Evolutionary conservation across 2,797 vertebrate genomes (phyloP).

Genomic region (Denticeps clupeoides): DNA sequence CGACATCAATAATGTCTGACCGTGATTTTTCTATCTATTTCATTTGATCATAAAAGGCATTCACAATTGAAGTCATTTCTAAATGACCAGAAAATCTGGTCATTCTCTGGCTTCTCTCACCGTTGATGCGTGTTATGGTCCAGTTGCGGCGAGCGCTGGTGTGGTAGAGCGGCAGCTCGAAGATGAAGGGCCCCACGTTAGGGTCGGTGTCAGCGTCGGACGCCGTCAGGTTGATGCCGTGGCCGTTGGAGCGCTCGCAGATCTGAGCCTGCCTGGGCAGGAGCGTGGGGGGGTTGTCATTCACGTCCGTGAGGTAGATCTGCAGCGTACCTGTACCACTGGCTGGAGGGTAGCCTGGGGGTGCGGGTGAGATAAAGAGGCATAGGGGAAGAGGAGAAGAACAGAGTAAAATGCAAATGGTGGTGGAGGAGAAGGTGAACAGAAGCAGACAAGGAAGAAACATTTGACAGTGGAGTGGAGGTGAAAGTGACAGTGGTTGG

Average conservation of each 20-base stretch:
- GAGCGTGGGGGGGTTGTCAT: slow-evolving; percentile 83
- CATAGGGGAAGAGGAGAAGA: too few species aligned
- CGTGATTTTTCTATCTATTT: too few species aligned
- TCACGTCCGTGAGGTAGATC: slow-evolving; percentile 89
- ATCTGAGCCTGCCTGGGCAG: slow-evolving; percentile 83
- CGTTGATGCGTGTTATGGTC: slow-evolving; percentile 81
- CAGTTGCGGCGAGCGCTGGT: slow-evolving; percentile 75
- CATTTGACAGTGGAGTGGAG: too few species aligned
- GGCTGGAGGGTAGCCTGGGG: slow-evolving; percentile 71
- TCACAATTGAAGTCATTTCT: too few species aligned
- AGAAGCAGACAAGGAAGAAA: too few species aligned
- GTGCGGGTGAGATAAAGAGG: slow-evolving; percentile 10
- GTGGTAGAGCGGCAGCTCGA: slow-evolving; percentile 76
- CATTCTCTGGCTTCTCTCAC: slow-evolving; percentile 64
- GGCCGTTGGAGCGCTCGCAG: slow-evolving; percentile 74
- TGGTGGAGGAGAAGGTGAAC: too few species aligned
- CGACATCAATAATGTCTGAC: too few species aligned
- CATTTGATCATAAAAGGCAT: too few species aligned
- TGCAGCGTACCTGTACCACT: slow-evolving; percentile 86
- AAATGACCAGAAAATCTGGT: too few species aligned
- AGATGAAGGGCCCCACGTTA: slow-evolving; percentile 85
- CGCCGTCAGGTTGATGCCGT: slow-evolving; percentile 84
- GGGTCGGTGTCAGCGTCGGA: slow-evolving; percentile 78
- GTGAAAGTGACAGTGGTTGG: too few species aligned
- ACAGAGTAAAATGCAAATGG: too few species aligned